Evolutionary conservation across 2,113 vertebrate species (phyloP), one percentile per base, ranked within the genome.

Genomic region (Campylorhamphus procurvoides): DNA sequence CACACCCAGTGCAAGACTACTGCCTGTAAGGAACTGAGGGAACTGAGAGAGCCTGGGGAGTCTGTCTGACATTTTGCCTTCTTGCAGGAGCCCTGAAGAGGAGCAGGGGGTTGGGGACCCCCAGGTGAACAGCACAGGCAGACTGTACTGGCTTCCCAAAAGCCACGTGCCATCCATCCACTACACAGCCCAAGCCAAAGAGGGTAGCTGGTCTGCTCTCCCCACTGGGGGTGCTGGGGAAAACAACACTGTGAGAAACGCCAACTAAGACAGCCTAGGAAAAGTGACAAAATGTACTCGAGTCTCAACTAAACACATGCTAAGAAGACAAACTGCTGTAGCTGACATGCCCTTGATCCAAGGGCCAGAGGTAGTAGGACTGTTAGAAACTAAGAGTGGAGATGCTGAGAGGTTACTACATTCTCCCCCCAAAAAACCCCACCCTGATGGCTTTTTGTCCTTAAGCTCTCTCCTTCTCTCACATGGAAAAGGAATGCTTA

Each of bases 171-270:
- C 28, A 40, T 24, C 56, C 47, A 50, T 12, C 72, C 35, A 5
- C 27, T 1, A 4, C 44, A 46, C 1, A 2, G 58, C 12, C 44
- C 1, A 1, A 52, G 35, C 6, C 3, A 5, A 19, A 24, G 29
- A 58, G 12, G 24, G 42, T 5, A 20, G 25, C 49, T 59, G 52
- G 39, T 33, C 72, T 20, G 0, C 9, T 35, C 29, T 44, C 46
- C 71, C n/a, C n/a, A 14, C 3, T 2, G 3, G 15, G 23, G 37
- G 2, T 37, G 7, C 1, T 19, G 6, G 19, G 18, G 18, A 58
- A 84, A 74, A 44, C 5, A 47, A 49, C 11, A 14, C 2, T 33
- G 52, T 35, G 67, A 72, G 42, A 93, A 83, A 13, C 35, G 74
- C 52, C 27, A 44, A 40, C 33, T 23, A 52, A 67, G 56, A 60